phyloP scores from a whole-genome alignment of 1,140 invertebrate species.

The Chymomyza costata region DNA sequence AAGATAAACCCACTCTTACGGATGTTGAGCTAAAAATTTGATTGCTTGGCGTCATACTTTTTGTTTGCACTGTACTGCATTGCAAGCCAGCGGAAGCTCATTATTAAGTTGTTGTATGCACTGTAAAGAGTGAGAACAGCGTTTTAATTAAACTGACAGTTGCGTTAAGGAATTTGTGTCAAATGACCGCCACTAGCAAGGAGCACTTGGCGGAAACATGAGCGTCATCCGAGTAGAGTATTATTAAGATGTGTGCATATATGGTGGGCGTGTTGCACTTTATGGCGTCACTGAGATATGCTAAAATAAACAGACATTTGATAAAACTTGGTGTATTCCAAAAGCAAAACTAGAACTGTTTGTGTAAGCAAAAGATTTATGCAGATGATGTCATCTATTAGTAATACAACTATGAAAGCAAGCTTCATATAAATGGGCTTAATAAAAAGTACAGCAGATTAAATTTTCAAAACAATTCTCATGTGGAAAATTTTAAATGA shows the following conservation, averaged over 20 bases:
- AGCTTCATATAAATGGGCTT: too few species aligned
- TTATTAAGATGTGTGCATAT: slow-evolving; percentile 11
- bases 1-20: slow-evolving; percentile 21
- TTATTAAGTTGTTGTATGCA: slow-evolving; percentile 47
- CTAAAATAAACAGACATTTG: slow-evolving; percentile 12
- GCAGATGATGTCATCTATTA: too few species aligned
- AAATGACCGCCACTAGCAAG: background rate
- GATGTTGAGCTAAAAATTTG: slow-evolving; percentile 14
- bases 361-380: slow-evolving; percentile 8
- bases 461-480: too few species aligned
- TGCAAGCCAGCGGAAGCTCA: slow-evolving; percentile 48
- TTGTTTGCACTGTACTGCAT: slow-evolving; percentile 28
- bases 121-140: slow-evolving; percentile 33
- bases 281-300: too few species aligned
- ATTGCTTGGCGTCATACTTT: slow-evolving; percentile 63
- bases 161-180: slow-evolving; percentile 11
- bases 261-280: slow-evolving; percentile 1
- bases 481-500: too few species aligned
- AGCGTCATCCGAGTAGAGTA: slow-evolving; percentile 10
- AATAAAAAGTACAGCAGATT: too few species aligned
- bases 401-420: too few species aligned
- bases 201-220: background rate
- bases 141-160: slow-evolving; percentile 55
- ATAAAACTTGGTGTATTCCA: too few species aligned
- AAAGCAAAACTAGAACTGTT: too few species aligned